Evolutionary conservation across 2,797 vertebrate species (phyloP).

Genomic region (Sciurus carolinensis): DNA sequence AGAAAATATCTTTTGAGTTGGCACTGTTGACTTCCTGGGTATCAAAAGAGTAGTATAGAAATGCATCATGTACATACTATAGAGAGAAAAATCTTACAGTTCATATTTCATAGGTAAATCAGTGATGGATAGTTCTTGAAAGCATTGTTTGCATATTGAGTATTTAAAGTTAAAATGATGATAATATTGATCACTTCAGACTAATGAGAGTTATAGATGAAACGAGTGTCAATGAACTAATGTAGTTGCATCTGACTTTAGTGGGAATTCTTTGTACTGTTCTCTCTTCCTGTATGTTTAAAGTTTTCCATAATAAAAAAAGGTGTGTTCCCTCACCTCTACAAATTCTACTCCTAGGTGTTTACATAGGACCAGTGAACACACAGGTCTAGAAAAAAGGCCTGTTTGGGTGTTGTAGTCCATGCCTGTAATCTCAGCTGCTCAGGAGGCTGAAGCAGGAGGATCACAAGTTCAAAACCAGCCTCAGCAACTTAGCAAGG

Average conservation of each 20-base stretch:
- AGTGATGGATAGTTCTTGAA: neutral
- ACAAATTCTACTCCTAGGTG: neutral
- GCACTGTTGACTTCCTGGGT: neutral
- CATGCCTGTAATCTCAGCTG: too few species aligned
- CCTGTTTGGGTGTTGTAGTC: neutral
- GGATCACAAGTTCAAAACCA: too few species aligned
- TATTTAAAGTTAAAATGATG: slow-evolving; percentile 38
- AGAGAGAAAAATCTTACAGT: slow-evolving; percentile 42
- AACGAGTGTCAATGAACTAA: neutral
- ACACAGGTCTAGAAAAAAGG: neutral
- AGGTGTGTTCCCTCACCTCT: neutral
- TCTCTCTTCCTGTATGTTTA: neutral
- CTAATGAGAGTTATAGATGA: neutral
- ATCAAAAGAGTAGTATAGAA: neutral
- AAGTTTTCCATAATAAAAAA: slow-evolving; percentile 9
- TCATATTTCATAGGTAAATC: neutral
- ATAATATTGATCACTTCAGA: neutral
- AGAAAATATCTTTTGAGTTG: slow-evolving; percentile 1
- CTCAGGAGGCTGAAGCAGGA: too few species aligned
- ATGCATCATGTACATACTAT: neutral
- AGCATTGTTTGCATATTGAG: slow-evolving; percentile 20
- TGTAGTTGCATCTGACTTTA: neutral
- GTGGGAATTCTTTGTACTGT: neutral
- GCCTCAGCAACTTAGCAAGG: too few species aligned
- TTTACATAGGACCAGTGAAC: neutral